Base-by-base conservation (phyloP, 2,888 invertebrate genomes). In the Scaptomyza flava region DNA sequence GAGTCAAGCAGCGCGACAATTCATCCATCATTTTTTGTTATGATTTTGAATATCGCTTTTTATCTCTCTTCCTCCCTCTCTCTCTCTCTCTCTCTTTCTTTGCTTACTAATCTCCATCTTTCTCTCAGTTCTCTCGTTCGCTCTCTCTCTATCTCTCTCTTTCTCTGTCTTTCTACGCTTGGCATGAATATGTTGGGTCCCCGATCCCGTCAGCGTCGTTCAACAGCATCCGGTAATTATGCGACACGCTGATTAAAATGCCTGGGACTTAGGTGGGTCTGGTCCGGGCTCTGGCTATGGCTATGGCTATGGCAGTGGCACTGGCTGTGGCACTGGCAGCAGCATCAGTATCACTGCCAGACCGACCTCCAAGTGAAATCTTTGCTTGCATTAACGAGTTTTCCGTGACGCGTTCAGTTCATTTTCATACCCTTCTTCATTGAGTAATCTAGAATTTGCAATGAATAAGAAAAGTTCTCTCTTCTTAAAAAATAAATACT, bases 241-340 rank as follows among this genome's bases (percentile, higher is more conserved):
- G 90, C 90, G 91, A 90, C 90, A 90, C 89, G 89, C 91, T 91
- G 91, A 90, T 91, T 91, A 91, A 91, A 90, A 91, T 90, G 91
- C 75, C 79, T 68, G 84, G 81, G 79, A 68, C 77, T 88, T 83
- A 81, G 81, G 89, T 81, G 81, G 81, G 87, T 81, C 81, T 86
- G 77, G 67, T 66, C 38, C 68, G 45, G 61, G 73, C 57, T 51
- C 65, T 56, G 62, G 36, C 42, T 31, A 33, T 48, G n/a, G 27
- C 45, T 38, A 38, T 11, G 23, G 48, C 14, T 31, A 14, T 61
- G 64, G 42, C 43, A 27, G 8, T 36, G 38, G 20, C n/a, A n/a
- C n/a, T n/a, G n/a, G n/a, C 50, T 31, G 45, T 34, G 43, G 8
- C 11, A 47, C 30, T 30, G 20, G 14, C 36, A 41, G 41, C 33